Base-by-base conservation (phyloP, 2,113 vertebrate genomes). In the Indicator maculatus region DNA sequence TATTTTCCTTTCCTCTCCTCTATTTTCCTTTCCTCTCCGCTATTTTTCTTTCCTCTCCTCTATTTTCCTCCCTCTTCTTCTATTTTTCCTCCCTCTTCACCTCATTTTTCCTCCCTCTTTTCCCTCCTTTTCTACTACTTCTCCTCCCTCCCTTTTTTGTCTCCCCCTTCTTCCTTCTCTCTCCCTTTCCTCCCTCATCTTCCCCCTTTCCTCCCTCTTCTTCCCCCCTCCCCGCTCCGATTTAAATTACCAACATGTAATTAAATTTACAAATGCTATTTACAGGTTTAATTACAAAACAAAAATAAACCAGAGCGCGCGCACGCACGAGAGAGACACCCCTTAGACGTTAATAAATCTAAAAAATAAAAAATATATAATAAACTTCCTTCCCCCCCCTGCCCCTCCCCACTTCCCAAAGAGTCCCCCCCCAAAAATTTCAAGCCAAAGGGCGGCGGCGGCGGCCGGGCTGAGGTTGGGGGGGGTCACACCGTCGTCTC, bases 171-270 rank as follows among this genome's bases (percentile, higher is more conserved):
- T 16, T n/a, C 13, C 3, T 7, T 15, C 5, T 20, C 5, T 6
- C 38, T 18, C 14, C 8, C 13, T 16, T 3, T 8, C 26, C 50
- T 79, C n/a, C 41, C 41, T 44, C 41, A 11, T 44, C 41, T 44
- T 44, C 41, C 15, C 41, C 41, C 14, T 41, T 14, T 41, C 41
- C 41, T 14, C 14, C 41, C 41, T 41, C 41, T 14, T 14, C 14
- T 10, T 17, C 44, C 18, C 27, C 59, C 14, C 20, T 8, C 33
- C 24, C 87, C 72, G 96, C 69, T 86, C 41, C 53, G 80, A 96
- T 97, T 98, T 97, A 98, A 99, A 99, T 98, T 98, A 99, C 97
- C 98, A 98, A 98, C 98, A 98, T 98, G 98, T 98, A 97, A 98
- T 98, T 98, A 98, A 95, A 97, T 98, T 98, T 98, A 99, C 98